Evolutionary conservation across 2,888 invertebrate species (phyloP), one percentile per base, ranked within the genome.

Genomic region (Cactoblastis cactorum): DNA sequence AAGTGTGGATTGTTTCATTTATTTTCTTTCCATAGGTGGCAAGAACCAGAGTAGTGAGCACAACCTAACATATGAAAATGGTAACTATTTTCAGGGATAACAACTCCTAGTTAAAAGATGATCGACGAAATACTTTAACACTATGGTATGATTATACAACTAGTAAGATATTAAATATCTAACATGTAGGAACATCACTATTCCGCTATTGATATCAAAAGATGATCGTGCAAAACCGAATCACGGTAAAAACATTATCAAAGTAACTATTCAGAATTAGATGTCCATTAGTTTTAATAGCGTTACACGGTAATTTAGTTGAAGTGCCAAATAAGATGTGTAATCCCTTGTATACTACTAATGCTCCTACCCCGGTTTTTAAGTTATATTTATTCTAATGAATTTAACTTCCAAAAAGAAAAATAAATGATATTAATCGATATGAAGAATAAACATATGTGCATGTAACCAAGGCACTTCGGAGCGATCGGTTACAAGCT

Each of bases 41-140:
- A 83, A 86, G 80, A 71, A 78, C 86, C 87, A 86, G 85, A 85
- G 88, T 80, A 88, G 87, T 74, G 78, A 86, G 85, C 80, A 82
- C 73, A 80, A 79, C 76, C 80, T 86, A 86, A 85, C 74, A 68
- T 65, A 83, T 77, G 77, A 82, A 83, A 83, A 85, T 89, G 88
- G 88, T 89, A 89, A 89, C 88, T 89, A 86, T 85, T 84, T 75
- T 80, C 84, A 86, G 88, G 88, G 88, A 87, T 77, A 77, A 76
- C 68, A 79, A 83, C 80, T 74, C 76, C 76, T 79, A 74, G 67
- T 67, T 59, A 61, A 67, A 63, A 9, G 4, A 24, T 17, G 28
- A 43, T 43, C 11, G 28, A 15, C 8, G 28, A 43, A 22, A 3
- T 43, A 32, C 8, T 15, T 43, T 28, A 15, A 28, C 22, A 43